phyloP scores from a whole-genome alignment of 2,797 vertebrate genomes.

The Poecile montanus region DNA sequence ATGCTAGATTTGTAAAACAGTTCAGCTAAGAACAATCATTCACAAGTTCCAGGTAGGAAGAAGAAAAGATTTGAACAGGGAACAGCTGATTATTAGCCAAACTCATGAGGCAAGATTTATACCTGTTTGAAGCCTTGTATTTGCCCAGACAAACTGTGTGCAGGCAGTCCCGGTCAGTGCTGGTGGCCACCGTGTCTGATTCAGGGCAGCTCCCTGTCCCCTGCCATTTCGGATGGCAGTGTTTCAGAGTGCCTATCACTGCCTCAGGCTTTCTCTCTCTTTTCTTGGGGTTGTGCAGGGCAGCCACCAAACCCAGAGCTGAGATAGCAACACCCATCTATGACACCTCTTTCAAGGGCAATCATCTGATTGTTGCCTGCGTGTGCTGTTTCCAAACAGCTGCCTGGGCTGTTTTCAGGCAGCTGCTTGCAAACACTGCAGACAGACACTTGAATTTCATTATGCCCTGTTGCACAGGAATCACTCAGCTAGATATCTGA shows the following conservation, averaged over 20 bases:
- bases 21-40: background rate
- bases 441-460: background rate
- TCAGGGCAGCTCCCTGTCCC: background rate
- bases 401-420: background rate
- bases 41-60: background rate
- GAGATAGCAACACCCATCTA: background rate
- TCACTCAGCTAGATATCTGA: background rate
- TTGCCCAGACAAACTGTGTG: background rate
- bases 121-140: background rate
- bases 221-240: rapidly evolving
- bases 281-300: background rate
- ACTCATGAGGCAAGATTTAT: background rate
- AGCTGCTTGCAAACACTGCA: background rate
- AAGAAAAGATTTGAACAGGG: background rate
- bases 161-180: background rate
- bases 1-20: background rate
- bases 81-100: background rate
- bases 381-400: background rate
- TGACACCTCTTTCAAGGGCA: background rate
- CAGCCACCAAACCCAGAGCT: background rate
- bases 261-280: background rate
- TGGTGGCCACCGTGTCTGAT: background rate
- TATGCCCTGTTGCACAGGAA: background rate
- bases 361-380: background rate
- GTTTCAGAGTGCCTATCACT: background rate